Conservation (phyloP, 2,797 vertebrate genomes). For the Megaceryle alcyon region DNA sequence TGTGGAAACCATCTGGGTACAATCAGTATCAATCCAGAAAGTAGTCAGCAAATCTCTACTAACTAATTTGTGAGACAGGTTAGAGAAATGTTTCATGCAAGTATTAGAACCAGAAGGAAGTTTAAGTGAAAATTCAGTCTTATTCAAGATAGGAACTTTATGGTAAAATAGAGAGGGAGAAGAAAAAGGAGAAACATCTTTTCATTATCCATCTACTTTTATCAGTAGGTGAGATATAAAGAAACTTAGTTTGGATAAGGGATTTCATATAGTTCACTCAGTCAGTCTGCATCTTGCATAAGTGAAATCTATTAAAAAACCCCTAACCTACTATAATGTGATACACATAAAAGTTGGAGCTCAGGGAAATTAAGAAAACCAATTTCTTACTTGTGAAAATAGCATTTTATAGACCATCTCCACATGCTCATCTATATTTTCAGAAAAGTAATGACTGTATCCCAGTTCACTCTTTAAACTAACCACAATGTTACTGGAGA, state of each 20-base stretch:
- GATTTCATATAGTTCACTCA: background rate
- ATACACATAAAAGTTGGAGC: background rate
- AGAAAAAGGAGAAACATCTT: background rate
- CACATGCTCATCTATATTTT: background rate
- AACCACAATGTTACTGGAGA: conserved; percentile 16
- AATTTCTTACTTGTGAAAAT: conserved; percentile 14
- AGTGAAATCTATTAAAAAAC: background rate
- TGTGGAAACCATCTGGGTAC: background rate
- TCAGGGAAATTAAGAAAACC: conserved; percentile 19
- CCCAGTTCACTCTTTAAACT: conserved; percentile 15
- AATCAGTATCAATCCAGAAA: background rate
- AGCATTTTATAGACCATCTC: conserved; percentile 6
- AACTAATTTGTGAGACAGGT: background rate
- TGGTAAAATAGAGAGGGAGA: background rate
- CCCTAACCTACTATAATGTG: background rate
- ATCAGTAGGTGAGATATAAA: background rate
- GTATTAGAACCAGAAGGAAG: background rate
- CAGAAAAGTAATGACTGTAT: background rate
- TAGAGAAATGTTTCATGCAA: background rate
- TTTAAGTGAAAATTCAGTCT: background rate
- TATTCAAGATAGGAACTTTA: background rate
- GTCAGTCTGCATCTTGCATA: background rate
- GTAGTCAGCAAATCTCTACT: background rate
- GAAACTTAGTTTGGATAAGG: background rate
- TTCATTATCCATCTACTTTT: background rate